phyloP scores from a whole-genome alignment of 2,888 invertebrate genomes.

The Pollenia labialis region DNA sequence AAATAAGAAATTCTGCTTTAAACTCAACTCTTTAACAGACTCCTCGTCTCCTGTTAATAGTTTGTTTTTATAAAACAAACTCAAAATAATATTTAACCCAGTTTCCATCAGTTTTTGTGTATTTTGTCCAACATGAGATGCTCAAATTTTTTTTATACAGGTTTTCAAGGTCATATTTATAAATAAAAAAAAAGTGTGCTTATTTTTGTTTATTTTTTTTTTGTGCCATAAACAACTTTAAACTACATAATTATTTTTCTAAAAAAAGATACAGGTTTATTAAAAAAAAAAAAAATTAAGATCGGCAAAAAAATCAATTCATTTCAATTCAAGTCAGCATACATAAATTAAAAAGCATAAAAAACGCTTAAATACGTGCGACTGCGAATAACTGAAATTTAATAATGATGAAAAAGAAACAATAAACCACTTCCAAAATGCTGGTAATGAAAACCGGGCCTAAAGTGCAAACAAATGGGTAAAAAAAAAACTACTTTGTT shows the following conservation, averaged over 20 bases:
- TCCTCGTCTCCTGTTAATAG: conserved; percentile 13
- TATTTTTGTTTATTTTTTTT: conserved; percentile 15
- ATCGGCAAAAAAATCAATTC: conserved; percentile 37
- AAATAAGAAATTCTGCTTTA: no score
- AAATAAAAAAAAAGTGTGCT: neutral
- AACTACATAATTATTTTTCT: conserved; percentile 47
- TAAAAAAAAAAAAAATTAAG: conserved; percentile 11
- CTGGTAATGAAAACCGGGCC: conserved; percentile 1
- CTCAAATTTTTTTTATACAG: conserved; percentile 44
- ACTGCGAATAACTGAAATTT: neutral
- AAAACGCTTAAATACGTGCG: conserved; percentile 9
- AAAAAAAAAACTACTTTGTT: neutral
- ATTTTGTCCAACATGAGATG: conserved; percentile 21
- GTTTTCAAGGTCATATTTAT: conserved; percentile 66
- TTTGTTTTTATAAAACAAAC: neutral
- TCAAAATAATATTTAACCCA: conserved; percentile 43
- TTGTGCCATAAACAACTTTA: conserved; percentile 36
- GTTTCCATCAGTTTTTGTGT: conserved; percentile 28
- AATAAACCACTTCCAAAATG: neutral
- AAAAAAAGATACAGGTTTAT: conserved; percentile 56
- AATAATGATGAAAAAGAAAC: neutral
- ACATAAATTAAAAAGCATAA: conserved; percentile 51
- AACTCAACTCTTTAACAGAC: conserved; percentile 30
- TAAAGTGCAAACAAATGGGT: conserved; percentile 17
- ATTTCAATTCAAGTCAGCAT: conserved; percentile 42